Conservation (phyloP, 1,140 invertebrate genomes). For the Danaus plexippus region DNA sequence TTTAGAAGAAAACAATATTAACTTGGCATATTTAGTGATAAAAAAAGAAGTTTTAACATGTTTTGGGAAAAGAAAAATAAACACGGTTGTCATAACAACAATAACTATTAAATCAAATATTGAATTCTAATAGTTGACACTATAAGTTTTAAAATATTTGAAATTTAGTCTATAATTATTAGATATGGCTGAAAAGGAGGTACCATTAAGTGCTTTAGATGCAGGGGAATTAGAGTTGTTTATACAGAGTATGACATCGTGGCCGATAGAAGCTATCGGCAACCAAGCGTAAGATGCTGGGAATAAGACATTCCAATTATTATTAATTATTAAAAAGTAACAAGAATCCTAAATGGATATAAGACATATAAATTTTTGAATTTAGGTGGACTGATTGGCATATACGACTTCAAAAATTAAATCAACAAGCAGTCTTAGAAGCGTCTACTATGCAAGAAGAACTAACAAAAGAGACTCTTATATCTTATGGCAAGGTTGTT, state of each 20-base stretch:
- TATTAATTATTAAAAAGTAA: constrained; percentile 2
- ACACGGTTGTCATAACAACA: constrained; percentile 33
- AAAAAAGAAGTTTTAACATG: too few relatives aligned
- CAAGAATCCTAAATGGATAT: too few relatives aligned
- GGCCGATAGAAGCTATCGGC: constrained; percentile 52
- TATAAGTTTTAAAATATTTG: too few relatives aligned
- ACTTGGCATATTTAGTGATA: too few relatives aligned
- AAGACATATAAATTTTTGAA: constrained; percentile 13
- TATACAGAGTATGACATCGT: constrained; percentile 57
- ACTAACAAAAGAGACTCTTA: constrained; percentile 79
- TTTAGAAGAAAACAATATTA: too few relatives aligned
- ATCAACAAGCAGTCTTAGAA: constrained; percentile 84
- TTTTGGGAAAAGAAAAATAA: constrained; percentile 7
- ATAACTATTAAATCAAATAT: constrained; percentile 1
- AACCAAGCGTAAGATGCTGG: constrained; percentile 51
- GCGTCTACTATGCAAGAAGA: constrained; percentile 78
- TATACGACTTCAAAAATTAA: constrained; percentile 82
- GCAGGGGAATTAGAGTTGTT: constrained; percentile 63
- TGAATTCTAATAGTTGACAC: too few relatives aligned
- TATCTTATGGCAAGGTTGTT: constrained; percentile 76
- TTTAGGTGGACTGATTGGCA: constrained; percentile 83
- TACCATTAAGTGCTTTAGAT: constrained; percentile 50
- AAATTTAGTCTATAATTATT: too few relatives aligned
- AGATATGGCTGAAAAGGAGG: constrained; percentile 55
- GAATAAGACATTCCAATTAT: neutral